Percentiles rank a stretch among this genome's conserved stretches.
These are phyloP conservation scores for Eupleurogrammus muticus DNA, from an alignment of 2,797 vertebrate species.

Conservation along the genomic window DNA sequence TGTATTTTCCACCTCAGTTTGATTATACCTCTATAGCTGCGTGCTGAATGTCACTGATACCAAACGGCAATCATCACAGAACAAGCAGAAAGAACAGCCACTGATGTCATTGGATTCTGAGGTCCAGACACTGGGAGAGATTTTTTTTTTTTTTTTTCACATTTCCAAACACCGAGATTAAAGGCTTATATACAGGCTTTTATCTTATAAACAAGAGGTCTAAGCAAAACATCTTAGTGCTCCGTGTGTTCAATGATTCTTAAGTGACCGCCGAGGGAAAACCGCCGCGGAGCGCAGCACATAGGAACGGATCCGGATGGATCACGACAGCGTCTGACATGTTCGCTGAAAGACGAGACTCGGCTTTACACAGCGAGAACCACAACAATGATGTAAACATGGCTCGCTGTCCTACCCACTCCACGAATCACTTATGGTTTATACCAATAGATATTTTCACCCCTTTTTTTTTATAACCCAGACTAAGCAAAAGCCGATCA, in stretches of 20 bases:
- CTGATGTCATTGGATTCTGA: constrained; percentile 71
- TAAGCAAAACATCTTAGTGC: constrained; percentile 68
- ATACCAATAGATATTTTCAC: constrained; percentile 63
- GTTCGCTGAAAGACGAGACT: constrained; percentile 71
- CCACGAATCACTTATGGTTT: constrained; percentile 63
- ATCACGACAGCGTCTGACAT: constrained; percentile 72
- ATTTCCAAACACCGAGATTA: constrained; percentile 79
- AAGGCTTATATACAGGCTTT: constrained; percentile 72
- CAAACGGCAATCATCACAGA: constrained; percentile 67
- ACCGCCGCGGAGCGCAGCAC: constrained; percentile 61
- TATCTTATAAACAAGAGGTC: constrained; percentile 75
- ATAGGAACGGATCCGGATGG: constrained; percentile 67
- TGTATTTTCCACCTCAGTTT: constrained; percentile 34
- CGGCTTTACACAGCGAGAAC: constrained; percentile 66
- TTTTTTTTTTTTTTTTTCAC: too few relatives aligned
- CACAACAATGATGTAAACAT: constrained; percentile 77
- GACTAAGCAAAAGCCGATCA: constrained; percentile 61
- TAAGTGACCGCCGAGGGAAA: constrained; percentile 72
- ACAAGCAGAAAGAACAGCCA: constrained; percentile 39
- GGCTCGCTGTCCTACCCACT: constrained; percentile 59
- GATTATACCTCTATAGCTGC: constrained; percentile 60
- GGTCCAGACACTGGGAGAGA: constrained; percentile 66
- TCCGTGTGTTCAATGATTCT: constrained; percentile 74
- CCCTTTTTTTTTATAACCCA: constrained; percentile 63
- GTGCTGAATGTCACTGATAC: constrained; percentile 54